Base-by-base conservation (phyloP, 1,140 invertebrate genomes). In the Drosophila rhopaloa region DNA sequence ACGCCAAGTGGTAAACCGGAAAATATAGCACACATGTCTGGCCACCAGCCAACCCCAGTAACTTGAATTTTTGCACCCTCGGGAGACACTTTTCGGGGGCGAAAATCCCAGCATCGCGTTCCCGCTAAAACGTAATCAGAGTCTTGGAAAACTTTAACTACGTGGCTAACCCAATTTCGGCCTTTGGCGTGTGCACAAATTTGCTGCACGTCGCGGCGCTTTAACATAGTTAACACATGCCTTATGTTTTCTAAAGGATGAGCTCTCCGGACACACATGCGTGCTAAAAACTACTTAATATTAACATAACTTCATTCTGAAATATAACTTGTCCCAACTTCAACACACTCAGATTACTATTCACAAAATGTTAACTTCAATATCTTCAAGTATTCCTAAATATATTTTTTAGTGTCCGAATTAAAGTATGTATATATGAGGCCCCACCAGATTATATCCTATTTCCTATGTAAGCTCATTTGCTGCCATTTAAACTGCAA, bases 1-100 rank as follows among this genome's bases (percentile, higher is more conserved):
- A 67, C 60, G 74, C 76, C 77, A 81, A 89, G 80, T 89, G 84
- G 77, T 89, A 89, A 89, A 84, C 68, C 81, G 76, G 80, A 89
- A 88, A 88, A 83, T 79, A 74, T 57, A 81, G 62, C 80, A 89
- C 84, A 85, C 61, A 78, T 73, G 76, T 80, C 47, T 66, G 65
- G 74, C 48, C 65, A 56, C 48, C 59, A 54, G 43, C 41, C 58
- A 77, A 16, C 50, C 58, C 44, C 38, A 46, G 9, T 37, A 13
- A 40, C 41, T 43, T 32, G n/a, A 19, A 19, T 4, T 27, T 43
- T n/a, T 19, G 13, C 41, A 53, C 48, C 68, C 71, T 44, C 53
- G 44, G 16, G 57, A 57, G 55, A 79, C 63, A 77, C 40, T 50
- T 76, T 55, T 75, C 40, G 19, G 41, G 16, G 43, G 54, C 16